Percentiles rank a stretch among this genome's conserved stretches.
These are phyloP conservation scores for Ctenomys sociabilis DNA, from an alignment of 2,113 vertebrate species.

Conservation along the genomic window DNA sequence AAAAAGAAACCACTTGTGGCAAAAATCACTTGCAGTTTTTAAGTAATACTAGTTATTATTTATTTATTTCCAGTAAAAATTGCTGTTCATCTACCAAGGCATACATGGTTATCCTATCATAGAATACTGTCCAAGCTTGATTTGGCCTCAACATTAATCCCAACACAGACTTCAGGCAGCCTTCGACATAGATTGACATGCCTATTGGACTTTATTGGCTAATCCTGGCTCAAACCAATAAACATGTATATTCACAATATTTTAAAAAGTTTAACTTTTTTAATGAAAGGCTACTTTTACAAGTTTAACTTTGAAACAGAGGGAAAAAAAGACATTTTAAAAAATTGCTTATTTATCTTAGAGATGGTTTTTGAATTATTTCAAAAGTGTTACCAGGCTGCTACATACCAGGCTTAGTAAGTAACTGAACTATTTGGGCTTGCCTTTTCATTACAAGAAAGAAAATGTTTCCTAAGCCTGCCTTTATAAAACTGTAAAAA, in stretches of 20 bases:
- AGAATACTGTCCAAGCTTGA: neutral
- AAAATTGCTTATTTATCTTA: slow-evolving; percentile 9
- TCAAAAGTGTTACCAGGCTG: neutral
- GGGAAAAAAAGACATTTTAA: slow-evolving; percentile 18
- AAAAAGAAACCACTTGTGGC: slow-evolving; percentile 4
- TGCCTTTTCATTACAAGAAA: slow-evolving; percentile 54
- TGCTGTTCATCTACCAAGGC: neutral
- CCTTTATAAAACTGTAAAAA: slow-evolving; percentile 55
- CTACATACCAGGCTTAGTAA: neutral
- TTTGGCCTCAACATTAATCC: slow-evolving; percentile 32
- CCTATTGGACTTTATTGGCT: slow-evolving; percentile 13
- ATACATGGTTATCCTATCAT: neutral
- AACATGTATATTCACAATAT: neutral
- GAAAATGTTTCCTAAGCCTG: slow-evolving; percentile 38
- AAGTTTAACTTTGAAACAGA: slow-evolving; percentile 51
- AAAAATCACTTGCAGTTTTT: slow-evolving; percentile 22
- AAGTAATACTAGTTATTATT: neutral
- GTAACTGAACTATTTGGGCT: slow-evolving; percentile 10
- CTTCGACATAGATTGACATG: neutral
- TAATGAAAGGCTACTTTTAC: neutral
- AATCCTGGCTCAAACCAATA: slow-evolving; percentile 52
- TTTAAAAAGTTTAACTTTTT: slow-evolving; percentile 46
- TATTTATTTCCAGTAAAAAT: neutral
- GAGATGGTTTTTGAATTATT: neutral
- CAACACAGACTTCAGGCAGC: neutral